Percentiles rank a stretch among this genome's conserved stretches.
Conservation (phyloP, 1,140 invertebrate species). For the Phymorhynchus buccinoides region DNA sequence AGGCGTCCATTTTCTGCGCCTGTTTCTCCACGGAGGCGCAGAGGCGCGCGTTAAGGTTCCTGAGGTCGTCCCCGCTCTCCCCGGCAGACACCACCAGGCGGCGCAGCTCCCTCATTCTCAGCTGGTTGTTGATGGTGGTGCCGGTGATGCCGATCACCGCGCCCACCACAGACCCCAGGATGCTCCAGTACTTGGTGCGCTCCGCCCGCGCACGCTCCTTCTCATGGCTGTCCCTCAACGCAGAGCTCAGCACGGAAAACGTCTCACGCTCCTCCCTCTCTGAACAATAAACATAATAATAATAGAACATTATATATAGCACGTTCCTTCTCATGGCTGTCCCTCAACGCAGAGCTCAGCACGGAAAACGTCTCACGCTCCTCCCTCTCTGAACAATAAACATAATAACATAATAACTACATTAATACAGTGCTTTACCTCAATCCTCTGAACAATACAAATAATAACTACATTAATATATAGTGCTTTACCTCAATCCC, state of each 20-base stretch:
- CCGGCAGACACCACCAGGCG: conserved; percentile 76
- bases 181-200: conserved; percentile 85
- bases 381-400: too few species aligned
- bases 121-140: conserved; percentile 79
- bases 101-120: conserved; percentile 80
- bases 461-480: too few species aligned
- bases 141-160: conserved; percentile 81
- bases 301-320: too few species aligned
- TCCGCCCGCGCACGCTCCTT: conserved; percentile 83
- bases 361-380: conserved; percentile 81
- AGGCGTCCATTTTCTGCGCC: conserved; percentile 57
- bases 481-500: too few species aligned
- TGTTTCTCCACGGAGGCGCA: conserved; percentile 56
- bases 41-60: conserved; percentile 51
- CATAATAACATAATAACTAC: too few species aligned
- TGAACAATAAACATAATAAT: too few species aligned
- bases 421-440: too few species aligned
- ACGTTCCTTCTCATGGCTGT: conserved; percentile 83
- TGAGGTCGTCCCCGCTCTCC: conserved; percentile 53
- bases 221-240: conserved; percentile 82
- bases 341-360: conserved; percentile 80
- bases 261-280: conserved; percentile 79
- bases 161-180: conserved; percentile 82
- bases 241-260: conserved; percentile 80
- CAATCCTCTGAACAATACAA: too few species aligned